These are phyloP conservation scores for Actinostola sp. DNA, from an alignment of 92 coral and sea anemone genomes.

Conservation along the genomic window DNA sequence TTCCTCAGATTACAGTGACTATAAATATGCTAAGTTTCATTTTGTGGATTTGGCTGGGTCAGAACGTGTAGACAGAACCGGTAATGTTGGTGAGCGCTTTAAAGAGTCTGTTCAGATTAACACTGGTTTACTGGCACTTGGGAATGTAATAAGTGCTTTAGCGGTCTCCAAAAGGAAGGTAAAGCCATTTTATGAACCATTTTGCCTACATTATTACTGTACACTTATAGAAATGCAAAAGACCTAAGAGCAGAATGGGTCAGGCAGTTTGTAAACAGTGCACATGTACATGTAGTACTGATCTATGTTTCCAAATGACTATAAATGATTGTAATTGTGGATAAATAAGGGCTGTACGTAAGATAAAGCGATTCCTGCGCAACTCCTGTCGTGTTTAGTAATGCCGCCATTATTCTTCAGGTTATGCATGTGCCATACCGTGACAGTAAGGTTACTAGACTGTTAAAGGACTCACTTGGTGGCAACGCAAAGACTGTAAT, in stretches of 20 bases:
- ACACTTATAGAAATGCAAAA: neutral
- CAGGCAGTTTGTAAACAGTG: too few relatives aligned
- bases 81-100: conserved; percentile 97
- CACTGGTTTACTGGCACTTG: conserved; percentile 90
- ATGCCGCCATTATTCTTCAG: too few relatives aligned
- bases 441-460: conserved; percentile 93
- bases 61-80: conserved; percentile 93
- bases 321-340: too few relatives aligned
- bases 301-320: too few relatives aligned
- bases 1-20: conserved; percentile 68
- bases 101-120: conserved; percentile 95
- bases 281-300: too few relatives aligned
- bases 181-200: too few relatives aligned
- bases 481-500: conserved; percentile 95
- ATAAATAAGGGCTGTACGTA: too few relatives aligned
- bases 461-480: conserved; percentile 91
- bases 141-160: conserved; percentile 95
- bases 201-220: too few relatives aligned
- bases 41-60: conserved; percentile 98
- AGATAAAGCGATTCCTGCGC: too few relatives aligned
- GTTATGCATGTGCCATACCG: conserved; percentile 89
- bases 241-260: too few relatives aligned
- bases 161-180: conserved; percentile 93
- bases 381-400: too few relatives aligned
- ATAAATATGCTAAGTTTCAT: conserved; percentile 94